Evolutionary conservation across 2,888 invertebrate genomes (phyloP), one percentile per base, ranked within the genome.

Genomic region (Drosophila imparisetae): DNA sequence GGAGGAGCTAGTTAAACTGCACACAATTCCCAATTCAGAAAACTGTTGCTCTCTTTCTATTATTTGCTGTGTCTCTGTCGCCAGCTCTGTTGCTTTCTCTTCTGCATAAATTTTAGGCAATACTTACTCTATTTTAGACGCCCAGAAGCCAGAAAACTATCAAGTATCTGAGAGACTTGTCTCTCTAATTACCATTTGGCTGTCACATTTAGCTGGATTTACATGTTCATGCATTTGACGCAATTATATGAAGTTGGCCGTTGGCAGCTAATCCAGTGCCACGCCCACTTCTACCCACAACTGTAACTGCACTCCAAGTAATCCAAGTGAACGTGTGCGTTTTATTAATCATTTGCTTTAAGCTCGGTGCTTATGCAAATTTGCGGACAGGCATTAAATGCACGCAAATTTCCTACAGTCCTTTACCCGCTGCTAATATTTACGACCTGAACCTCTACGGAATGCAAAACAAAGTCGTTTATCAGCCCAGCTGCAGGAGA

Each of bases 201-300:
- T 83, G 90, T 83, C 86, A 83, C 87, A 83, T 89, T 90, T 86
- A 78, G 73, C 68, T 68, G 85, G 76, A 89, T 78, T 89, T 87
- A 87, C 90, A 86, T 89, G 85, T 76, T 75, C 84, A 77, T 72
- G 81, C 69, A 86, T 68, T 72, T 76, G 70, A 75, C 80, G 80
- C 79, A 77, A 89, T 78, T 76, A 78, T 80, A 69, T 68, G 65
- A 73, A 81, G 72, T 72, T 67, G 58, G 60, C 40, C 70, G 34
- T 55, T 59, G 62, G 75, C 89, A 80, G 78, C 68, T 52, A 57
- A 54, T 59, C 57, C 55, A 65, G 24, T 54, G 64, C 30, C 69
- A 68, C 49, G 50, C 66, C 71, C 4, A 65, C 38, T 36, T 13
- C 27, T 15, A 53, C 58, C 58, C 68, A 57, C 57, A 57, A 58